Percentiles rank a stretch among this genome's conserved stretches.
Conservation (phyloP, 2,113 vertebrate species). For the Pimephales promelas region DNA sequence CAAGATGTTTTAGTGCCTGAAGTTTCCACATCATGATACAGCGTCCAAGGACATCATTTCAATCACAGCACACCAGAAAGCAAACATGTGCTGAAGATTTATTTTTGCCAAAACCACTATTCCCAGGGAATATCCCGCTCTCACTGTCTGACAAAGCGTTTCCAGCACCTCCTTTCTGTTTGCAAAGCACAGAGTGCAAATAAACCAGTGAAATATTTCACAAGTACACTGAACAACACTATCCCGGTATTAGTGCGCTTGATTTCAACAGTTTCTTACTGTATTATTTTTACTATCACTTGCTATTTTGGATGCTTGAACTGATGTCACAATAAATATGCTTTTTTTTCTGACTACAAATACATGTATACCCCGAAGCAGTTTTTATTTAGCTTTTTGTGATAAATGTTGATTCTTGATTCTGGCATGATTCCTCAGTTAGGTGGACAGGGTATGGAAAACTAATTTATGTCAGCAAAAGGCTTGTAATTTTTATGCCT, state of each 20-base stretch:
- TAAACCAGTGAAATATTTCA: slow-evolving; percentile 16
- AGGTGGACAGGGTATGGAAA: slow-evolving; percentile 22
- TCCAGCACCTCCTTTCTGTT: slow-evolving; percentile 2
- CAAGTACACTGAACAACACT: slow-evolving; percentile 9
- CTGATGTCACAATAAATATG: neutral
- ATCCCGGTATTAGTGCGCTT: neutral
- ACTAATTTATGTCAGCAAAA: neutral
- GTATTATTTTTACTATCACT: neutral
- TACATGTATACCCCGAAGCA: neutral
- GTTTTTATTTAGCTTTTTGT: neutral
- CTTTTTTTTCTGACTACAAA: neutral
- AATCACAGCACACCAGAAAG: neutral
- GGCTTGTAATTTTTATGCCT: slow-evolving; percentile 45
- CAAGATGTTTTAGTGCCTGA: neutral
- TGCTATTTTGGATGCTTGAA: neutral
- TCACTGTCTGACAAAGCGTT: neutral
- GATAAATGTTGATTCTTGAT: neutral
- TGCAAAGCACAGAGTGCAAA: slow-evolving; percentile 19
- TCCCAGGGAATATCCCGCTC: slow-evolving; percentile 9
- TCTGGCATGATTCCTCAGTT: neutral
- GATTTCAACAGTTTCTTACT: neutral
- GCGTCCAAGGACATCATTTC: slow-evolving; percentile 10
- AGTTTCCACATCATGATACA: neutral
- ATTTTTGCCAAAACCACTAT: slow-evolving; percentile 24
- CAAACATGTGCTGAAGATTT: slow-evolving; percentile 18